phyloP scores from a whole-genome alignment of 2,113 vertebrate genomes.

The Embiotoca jacksoni region DNA sequence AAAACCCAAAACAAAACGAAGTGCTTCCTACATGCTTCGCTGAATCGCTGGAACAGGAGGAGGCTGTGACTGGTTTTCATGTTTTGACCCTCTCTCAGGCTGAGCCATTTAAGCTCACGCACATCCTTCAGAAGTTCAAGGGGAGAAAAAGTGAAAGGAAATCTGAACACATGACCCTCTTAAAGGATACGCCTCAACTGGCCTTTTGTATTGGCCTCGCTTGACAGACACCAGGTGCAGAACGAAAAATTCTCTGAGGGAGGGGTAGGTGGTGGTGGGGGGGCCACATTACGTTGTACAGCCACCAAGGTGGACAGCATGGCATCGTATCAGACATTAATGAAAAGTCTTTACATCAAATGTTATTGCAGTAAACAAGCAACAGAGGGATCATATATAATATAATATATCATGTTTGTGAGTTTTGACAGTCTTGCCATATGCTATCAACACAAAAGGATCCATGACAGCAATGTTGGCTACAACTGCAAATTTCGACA shows the following conservation, averaged over 20 bases:
- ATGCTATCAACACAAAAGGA: background rate
- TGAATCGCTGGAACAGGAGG: slow-evolving; percentile 40
- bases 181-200: slow-evolving; percentile 78
- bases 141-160: slow-evolving; percentile 78
- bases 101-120: slow-evolving; percentile 61
- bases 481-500: too few relatives aligned
- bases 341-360: slow-evolving; percentile 7
- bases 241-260: slow-evolving; percentile 38
- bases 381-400: too few relatives aligned
- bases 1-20: background rate
- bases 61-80: slow-evolving; percentile 35
- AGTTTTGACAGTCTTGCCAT: background rate
- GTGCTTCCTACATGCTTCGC: background rate
- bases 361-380: too few relatives aligned
- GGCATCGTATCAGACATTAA: background rate
- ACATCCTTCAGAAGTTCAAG: slow-evolving; percentile 76
- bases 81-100: slow-evolving; percentile 43
- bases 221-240: slow-evolving; percentile 83
- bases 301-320: slow-evolving; percentile 21
- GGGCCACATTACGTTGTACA: slow-evolving; percentile 30
- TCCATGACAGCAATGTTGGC: too few relatives aligned
- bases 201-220: slow-evolving; percentile 75
- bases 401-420: too few relatives aligned
- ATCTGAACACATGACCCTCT: slow-evolving; percentile 79
- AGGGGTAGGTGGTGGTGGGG: background rate